Base-by-base conservation (phyloP, 2,113 vertebrate species). In the Bubalus kerabau region DNA sequence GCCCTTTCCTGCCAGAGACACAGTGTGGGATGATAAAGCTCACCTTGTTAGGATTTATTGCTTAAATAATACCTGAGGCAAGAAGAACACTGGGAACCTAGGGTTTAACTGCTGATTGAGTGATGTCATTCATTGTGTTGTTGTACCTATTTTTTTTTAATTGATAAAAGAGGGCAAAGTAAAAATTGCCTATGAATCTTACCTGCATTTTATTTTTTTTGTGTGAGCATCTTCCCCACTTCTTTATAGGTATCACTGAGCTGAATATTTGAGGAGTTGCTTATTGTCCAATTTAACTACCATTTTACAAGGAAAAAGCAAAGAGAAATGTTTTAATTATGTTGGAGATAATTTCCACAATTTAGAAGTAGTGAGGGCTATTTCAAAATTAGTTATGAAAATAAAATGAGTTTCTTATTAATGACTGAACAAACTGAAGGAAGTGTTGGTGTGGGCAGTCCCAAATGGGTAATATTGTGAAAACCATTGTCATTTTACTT, bases 31-130 rank as follows among this genome's bases (percentile, higher is more conserved):
- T 98, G 98, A 98, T 98, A 98, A 98, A 98, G 95, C 98, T 98
- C 96, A 99, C 98, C 98, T 99, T 98, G 98, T 98, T 98, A 97
- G 97, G 98, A 98, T 99, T 99, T 98, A 98, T 99, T 99, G 98
- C 98, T 98, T 98, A 98, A 99, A 98, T 99, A 98, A 98, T 98
- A 98, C 98, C 99, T 98, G 98, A 98, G 98, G 98, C 98, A 98
- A 98, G 98, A 98, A 96, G 98, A 95, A 93, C 98, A 89, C 93
- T 96, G 97, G 98, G 98, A 98, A 97, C 97, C 98, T 91, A 83
- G 16, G 7, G 95, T 98, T 98, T 98, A 99, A 98, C 97, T 98
- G 95, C 98, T 98, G 98, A 98, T 97, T 97, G 82, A 99, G 97
- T 98, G 98, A 96, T 98, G 97, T 95, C 13, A 16, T 96, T 92